These are phyloP conservation scores for Melitaea athalia DNA, from an alignment of 2,888 invertebrate species.

Conservation along the genomic window DNA sequence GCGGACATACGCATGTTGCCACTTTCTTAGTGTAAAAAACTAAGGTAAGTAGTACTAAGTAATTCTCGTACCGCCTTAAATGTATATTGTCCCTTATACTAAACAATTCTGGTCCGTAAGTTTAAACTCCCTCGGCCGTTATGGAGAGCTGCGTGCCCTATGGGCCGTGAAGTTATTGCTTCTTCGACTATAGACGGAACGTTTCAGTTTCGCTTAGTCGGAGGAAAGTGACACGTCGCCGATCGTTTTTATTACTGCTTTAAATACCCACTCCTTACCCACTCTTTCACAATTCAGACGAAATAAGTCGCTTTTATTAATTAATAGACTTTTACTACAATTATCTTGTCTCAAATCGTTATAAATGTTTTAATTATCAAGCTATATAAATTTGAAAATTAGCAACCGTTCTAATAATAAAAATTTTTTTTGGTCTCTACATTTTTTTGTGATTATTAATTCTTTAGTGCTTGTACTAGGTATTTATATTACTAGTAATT, in stretches of 20 bases:
- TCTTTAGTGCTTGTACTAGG: no score
- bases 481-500: no score
- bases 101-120: slow-evolving; percentile 57
- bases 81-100: slow-evolving; percentile 8
- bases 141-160: slow-evolving; percentile 55
- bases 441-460: no score
- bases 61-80: no score
- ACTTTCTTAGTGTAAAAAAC: no score
- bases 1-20: no score
- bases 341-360: background rate
- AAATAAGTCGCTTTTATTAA: slow-evolving; percentile 10
- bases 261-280: slow-evolving; percentile 7
- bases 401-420: no score
- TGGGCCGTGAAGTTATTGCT: slow-evolving; percentile 66
- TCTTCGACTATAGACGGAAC: slow-evolving; percentile 57
- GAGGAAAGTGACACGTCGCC: slow-evolving; percentile 20
- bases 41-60: no score
- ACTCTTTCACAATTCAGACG: slow-evolving; percentile 9
- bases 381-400: no score
- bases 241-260: slow-evolving; percentile 15
- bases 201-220: slow-evolving; percentile 49
- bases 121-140: slow-evolving; percentile 57
- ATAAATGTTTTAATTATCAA: no score
- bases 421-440: no score
- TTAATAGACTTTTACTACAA: background rate